Conservation (phyloP, 1,140 invertebrate genomes). For the Procambarus virginalis region DNA sequence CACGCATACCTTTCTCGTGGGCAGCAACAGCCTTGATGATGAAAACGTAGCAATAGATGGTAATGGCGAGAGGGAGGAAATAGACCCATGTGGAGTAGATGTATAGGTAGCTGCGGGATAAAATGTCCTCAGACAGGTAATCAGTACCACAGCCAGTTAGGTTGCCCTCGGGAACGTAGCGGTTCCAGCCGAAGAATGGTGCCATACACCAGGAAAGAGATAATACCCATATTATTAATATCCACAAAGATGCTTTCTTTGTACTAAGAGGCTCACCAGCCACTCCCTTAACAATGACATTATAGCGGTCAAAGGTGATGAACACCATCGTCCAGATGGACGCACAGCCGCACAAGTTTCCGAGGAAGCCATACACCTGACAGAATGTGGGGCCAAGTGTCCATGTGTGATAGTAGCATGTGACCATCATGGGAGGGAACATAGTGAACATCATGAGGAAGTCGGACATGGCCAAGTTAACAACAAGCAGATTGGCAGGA, state of each 20-base stretch:
- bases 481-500: constrained; percentile 45
- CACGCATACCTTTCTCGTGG: constrained; percentile 7
- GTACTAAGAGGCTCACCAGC: background rate
- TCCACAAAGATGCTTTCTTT: background rate
- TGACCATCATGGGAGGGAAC: constrained; percentile 42
- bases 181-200: constrained; percentile 11
- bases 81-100: background rate
- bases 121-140: background rate
- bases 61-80: background rate
- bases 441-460: constrained; percentile 56
- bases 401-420: constrained; percentile 54
- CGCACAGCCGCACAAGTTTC: background rate
- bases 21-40: constrained; percentile 12
- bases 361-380: constrained; percentile 22
- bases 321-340: constrained; percentile 34
- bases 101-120: background rate
- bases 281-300: constrained; percentile 25
- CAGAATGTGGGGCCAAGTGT: constrained; percentile 40
- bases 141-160: background rate
- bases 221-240: background rate
- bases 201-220: background rate
- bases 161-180: background rate
- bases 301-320: constrained; percentile 36
- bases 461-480: constrained; percentile 55
- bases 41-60: constrained; percentile 5